Conservation (phyloP, 2,797 vertebrate species). For the Coregonus sp. region DNA sequence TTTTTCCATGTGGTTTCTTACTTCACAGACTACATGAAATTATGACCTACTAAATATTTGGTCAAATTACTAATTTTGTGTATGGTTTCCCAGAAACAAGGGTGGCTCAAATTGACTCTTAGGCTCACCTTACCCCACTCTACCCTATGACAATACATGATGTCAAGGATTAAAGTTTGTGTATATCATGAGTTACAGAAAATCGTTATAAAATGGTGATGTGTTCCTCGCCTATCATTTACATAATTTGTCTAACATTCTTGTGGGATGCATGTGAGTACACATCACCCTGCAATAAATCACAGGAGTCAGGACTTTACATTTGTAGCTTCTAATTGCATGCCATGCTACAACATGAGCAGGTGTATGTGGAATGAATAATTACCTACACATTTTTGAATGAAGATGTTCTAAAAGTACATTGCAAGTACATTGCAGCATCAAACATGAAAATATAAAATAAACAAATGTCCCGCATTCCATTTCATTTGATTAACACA, state of each 20-base stretch:
- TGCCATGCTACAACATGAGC: background rate
- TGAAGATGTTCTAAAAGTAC: background rate
- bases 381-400: background rate
- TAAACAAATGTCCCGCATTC: too few relatives aligned
- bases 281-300: background rate
- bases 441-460: background rate
- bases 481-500: too few relatives aligned
- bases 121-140: too few relatives aligned
- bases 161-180: background rate
- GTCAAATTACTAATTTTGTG: too few relatives aligned
- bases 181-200: background rate
- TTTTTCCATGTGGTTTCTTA: too few relatives aligned
- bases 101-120: too few relatives aligned
- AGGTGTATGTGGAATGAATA: background rate
- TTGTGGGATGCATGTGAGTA: background rate
- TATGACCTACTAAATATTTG: too few relatives aligned
- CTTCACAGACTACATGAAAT: too few relatives aligned
- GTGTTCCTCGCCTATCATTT: background rate
- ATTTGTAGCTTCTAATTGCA: background rate
- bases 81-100: too few relatives aligned
- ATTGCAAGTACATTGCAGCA: background rate
- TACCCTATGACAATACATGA: too few relatives aligned
- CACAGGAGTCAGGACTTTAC: background rate
- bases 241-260: constrained; percentile 7
- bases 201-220: background rate